Conservation (phyloP, 2,113 vertebrate genomes). For the Callaeas wilsoni region DNA sequence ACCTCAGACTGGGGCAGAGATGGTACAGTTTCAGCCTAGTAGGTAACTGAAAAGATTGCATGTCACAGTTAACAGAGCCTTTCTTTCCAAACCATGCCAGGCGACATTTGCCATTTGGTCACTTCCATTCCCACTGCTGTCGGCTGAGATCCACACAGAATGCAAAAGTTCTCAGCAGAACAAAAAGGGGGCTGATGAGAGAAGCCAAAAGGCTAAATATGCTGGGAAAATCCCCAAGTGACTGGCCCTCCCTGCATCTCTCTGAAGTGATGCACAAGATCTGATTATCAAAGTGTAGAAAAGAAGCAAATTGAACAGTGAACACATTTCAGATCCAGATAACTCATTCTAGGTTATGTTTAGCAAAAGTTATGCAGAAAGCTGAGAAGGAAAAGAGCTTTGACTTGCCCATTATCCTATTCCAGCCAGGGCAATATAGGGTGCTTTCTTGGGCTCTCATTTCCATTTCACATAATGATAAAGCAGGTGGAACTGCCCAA, state of each 20-base stretch:
- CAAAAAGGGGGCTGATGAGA: background rate
- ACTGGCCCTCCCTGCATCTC: background rate
- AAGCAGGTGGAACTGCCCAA: background rate
- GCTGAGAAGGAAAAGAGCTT: background rate
- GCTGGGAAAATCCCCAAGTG: background rate
- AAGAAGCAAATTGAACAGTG: background rate
- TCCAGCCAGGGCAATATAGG: background rate
- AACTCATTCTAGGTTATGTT: background rate
- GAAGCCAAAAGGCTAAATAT: background rate
- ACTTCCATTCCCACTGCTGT: background rate
- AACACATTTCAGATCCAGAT: background rate
- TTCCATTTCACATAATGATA: background rate
- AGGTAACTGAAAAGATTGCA: background rate
- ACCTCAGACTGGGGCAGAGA: background rate
- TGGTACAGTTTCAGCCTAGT: background rate
- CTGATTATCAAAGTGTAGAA: background rate
- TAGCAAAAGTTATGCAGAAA: background rate
- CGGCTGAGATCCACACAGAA: background rate
- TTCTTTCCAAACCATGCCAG: background rate
- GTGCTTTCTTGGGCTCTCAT: background rate
- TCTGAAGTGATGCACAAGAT: background rate
- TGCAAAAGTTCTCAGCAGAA: background rate
- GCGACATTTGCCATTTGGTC: background rate
- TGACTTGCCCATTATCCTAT: background rate
- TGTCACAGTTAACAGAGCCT: background rate